phyloP scores from a whole-genome alignment of 1,140 invertebrate genomes.

The Doryteuthis pealeii region DNA sequence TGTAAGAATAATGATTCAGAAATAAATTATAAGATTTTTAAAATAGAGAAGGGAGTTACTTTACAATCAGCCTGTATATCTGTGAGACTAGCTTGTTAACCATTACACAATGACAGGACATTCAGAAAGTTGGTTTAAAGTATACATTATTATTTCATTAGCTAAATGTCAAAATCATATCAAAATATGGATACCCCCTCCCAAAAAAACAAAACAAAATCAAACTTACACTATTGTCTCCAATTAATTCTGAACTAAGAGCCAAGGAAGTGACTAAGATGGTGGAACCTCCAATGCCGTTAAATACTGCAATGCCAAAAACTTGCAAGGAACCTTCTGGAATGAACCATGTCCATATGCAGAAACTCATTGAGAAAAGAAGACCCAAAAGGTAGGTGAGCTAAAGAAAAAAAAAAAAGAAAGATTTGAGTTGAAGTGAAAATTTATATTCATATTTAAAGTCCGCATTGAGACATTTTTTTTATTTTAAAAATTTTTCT shows the following conservation, averaged over 20 bases:
- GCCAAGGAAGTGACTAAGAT: constrained; percentile 87
- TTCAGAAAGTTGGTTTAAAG: too few species aligned
- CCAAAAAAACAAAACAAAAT: neutral
- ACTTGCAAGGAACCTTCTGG: constrained; percentile 29
- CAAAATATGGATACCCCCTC: neutral
- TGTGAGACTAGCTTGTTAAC: too few species aligned
- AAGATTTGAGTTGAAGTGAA: neutral
- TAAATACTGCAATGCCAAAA: constrained; percentile 60
- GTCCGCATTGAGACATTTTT: too few species aligned
- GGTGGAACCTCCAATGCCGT: constrained; percentile 81
- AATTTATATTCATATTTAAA: neutral
- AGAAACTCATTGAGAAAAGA: constrained; percentile 67
- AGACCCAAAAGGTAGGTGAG: constrained; percentile 72
- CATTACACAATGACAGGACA: neutral
- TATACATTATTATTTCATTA: neutral
- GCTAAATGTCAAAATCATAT: neutral
- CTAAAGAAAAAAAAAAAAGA: constrained; percentile 54
- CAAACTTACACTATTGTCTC: constrained; percentile 69
- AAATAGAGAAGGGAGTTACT: too few species aligned
- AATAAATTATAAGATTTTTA: too few species aligned
- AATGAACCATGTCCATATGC: constrained; percentile 69
- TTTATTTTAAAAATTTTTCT: too few species aligned
- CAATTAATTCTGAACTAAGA: constrained; percentile 88
- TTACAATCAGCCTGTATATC: neutral
- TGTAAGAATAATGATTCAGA: too few species aligned